Percentiles rank a stretch among this genome's conserved stretches.
Evolutionary conservation across 2,888 invertebrate species (phyloP).

Genomic region (Masnerella sp.): DNA sequence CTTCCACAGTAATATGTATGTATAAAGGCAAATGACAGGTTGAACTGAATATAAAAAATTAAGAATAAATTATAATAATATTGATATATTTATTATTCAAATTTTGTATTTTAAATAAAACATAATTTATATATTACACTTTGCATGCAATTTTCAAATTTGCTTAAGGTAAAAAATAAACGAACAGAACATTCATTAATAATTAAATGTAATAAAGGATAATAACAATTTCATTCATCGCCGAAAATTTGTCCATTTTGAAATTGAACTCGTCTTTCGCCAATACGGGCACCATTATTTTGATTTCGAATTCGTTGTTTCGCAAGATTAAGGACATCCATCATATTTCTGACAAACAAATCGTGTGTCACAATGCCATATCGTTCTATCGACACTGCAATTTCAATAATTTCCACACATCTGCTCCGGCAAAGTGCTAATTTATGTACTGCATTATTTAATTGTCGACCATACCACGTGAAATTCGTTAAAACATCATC

Average conservation of each 20-base stretch:
- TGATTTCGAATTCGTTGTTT: neutral
- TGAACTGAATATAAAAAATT: no score
- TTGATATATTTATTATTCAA: no score
- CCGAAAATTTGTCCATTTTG: neutral
- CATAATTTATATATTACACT: no score
- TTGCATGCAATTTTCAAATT: no score
- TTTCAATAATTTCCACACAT: neutral
- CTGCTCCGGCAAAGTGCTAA: neutral
- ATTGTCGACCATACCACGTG: neutral
- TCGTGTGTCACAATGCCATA: neutral
- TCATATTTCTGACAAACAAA: neutral
- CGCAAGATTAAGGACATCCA: neutral
- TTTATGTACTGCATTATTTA: neutral
- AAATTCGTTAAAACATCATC: neutral
- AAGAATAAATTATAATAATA: no score
- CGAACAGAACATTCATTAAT: no score
- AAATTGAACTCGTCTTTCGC: neutral
- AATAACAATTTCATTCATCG: no score
- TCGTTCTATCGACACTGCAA: neutral
- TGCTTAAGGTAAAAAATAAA: no score
- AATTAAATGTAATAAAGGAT: no score
- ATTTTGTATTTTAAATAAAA: no score
- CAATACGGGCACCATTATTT: neutral
- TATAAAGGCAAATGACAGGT: no score
- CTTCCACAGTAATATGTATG: no score